These are phyloP conservation scores for Mormoops blainvillei DNA, from an alignment of 2,113 vertebrate genomes.

Conservation along the genomic window DNA sequence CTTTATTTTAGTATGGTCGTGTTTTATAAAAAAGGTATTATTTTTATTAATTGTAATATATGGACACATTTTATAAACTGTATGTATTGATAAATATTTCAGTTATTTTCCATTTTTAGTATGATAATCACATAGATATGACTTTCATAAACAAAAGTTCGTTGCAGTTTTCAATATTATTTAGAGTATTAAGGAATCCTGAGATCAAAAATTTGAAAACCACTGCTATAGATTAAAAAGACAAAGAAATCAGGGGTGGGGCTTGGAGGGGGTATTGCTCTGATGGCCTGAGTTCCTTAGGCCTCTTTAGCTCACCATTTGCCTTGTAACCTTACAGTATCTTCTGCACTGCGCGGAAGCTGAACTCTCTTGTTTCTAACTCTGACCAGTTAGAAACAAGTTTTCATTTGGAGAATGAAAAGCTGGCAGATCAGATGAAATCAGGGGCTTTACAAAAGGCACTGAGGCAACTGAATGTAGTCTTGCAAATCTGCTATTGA, in stretches of 20 bases:
- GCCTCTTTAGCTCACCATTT: neutral
- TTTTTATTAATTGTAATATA: neutral
- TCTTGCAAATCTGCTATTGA: neutral
- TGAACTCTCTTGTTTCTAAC: neutral
- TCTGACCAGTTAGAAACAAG: too few species aligned
- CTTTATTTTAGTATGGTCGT: neutral
- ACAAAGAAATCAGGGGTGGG: neutral
- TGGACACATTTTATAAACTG: neutral
- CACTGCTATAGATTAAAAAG: neutral
- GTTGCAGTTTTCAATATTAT: neutral
- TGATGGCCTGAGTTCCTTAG: neutral
- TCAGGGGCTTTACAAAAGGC: neutral
- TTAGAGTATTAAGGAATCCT: neutral
- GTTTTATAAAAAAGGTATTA: neutral
- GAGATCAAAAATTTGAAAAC: neutral
- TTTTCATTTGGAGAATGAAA: neutral
- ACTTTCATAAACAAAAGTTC: neutral
- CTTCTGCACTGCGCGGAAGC: neutral
- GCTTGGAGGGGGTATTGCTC: too few species aligned
- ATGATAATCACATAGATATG: neutral
- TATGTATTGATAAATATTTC: neutral
- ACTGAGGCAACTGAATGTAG: neutral
- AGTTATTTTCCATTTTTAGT: neutral
- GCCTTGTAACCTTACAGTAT: neutral
- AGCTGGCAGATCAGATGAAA: neutral